Evolutionary conservation across 2,888 invertebrate genomes (phyloP), one percentile per base, ranked within the genome.

Genomic region (Spodoptera picta): DNA sequence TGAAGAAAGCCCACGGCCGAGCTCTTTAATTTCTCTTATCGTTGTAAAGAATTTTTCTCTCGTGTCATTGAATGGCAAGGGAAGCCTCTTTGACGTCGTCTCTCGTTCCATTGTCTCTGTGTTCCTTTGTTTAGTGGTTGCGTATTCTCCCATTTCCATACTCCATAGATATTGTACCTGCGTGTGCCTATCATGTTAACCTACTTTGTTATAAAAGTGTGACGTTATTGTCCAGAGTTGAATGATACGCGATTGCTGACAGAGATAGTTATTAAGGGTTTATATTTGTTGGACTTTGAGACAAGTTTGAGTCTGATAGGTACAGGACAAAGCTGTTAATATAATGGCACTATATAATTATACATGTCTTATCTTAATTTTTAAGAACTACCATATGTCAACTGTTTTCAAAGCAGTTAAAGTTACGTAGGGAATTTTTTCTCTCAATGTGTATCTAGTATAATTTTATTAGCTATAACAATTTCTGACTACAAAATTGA

Each of bases 161-260:
- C 62, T 65, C 70, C 79, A 80, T 83, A 79, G 81, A 85, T 82
- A 71, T 76, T 77, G 70, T 80, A 65, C 68, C 71, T 75, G 74
- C 73, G 76, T 68, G 73, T 73, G 73, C 73, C 85, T 80, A 84
- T 87, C 88, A 87, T 77, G 84, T 84, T 84, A 89, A 86, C 91
- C 90, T 85, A 90, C 77, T 87, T 90, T 82, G 67, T 67, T 64
- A 79, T 75, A 69, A 63, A 75, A 79, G 56, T 77, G 54, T 75
- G 76, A 75, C 78, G 72, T 73, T 69, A 65, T 64, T 75, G 69
- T 66, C 52, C 57, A 43, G 63, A 74, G 27, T 61, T 14, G 24
- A 58, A 27, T 56, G 41, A 56, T 47, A 41, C 24, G 46, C 27
- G n/a, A 44, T 60, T 4, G 4, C 52, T 50, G 53, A 50, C 27